Evolutionary conservation across 1,140 invertebrate species (phyloP).

Genomic region (Drosophila albomicans): DNA sequence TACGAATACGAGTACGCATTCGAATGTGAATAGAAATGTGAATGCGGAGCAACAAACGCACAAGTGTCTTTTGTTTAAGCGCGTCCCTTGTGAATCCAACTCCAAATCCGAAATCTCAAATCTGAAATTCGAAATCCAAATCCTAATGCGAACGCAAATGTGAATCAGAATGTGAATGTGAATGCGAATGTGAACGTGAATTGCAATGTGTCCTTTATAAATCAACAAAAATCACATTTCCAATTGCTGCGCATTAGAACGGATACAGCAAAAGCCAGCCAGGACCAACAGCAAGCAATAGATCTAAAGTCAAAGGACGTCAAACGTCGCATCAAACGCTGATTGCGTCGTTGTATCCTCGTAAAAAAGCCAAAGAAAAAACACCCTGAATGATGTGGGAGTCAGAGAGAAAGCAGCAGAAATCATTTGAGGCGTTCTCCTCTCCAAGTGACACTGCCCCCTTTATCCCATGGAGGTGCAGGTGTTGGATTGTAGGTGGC

Average conservation of each 20-base stretch:
- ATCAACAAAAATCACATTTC: constrained; percentile 80
- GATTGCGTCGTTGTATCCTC: constrained; percentile 67
- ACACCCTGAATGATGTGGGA: constrained; percentile 57
- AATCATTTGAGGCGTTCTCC: constrained; percentile 32
- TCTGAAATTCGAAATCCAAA: constrained; percentile 18
- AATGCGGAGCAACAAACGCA: constrained; percentile 14
- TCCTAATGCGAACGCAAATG: constrained; percentile 17
- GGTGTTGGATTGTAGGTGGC: constrained; percentile 18
- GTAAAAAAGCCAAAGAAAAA: constrained; percentile 38
- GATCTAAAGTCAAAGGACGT: constrained; percentile 69
- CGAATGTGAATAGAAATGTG: constrained; percentile 38
- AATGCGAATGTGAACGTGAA: constrained; percentile 43
- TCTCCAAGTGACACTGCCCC: neutral
- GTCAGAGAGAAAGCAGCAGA: constrained; percentile 51
- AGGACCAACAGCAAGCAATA: constrained; percentile 43
- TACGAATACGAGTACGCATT: constrained; percentile 36
- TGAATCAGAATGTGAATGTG: constrained; percentile 31
- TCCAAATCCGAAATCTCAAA: constrained; percentile 11
- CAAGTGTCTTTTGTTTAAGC: constrained; percentile 34
- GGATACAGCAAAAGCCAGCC: constrained; percentile 55
- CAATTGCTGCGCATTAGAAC: constrained; percentile 79
- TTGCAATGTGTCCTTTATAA: constrained; percentile 81
- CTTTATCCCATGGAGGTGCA: constrained; percentile 40
- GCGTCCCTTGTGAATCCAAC: constrained; percentile 13
- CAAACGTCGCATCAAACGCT: constrained; percentile 68